Percentiles rank a stretch among this genome's conserved stretches.
phyloP scores from a whole-genome alignment of 2,797 vertebrate species.

The Lepilemur ruficaudatus region DNA sequence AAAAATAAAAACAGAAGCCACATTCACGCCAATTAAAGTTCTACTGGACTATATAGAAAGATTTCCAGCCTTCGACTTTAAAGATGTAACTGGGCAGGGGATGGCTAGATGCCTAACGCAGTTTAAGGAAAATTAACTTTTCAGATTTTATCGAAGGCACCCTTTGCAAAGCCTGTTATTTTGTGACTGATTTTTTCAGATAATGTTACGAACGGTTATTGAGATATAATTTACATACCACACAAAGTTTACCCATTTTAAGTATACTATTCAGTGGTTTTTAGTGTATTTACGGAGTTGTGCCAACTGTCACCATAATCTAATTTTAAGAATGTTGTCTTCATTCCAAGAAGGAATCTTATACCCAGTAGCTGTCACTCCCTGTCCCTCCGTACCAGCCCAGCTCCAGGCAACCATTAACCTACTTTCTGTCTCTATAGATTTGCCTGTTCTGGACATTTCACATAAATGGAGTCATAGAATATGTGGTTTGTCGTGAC shows the following conservation, averaged over 20 bases:
- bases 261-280: not conserved
- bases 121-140: not conserved
- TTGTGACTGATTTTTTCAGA: slow-evolving; percentile 12
- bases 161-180: not conserved
- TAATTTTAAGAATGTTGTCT: slow-evolving; percentile 2
- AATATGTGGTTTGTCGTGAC: not conserved
- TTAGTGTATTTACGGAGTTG: not conserved
- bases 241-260: not conserved
- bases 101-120: not conserved
- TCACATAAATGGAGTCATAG: not conserved
- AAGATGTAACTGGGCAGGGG: not conserved
- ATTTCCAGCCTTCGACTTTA: not conserved
- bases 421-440: not conserved
- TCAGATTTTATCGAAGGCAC: not conserved
- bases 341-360: not conserved
- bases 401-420: not conserved
- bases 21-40: not conserved
- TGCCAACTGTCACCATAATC: not conserved
- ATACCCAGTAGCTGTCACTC: not conserved
- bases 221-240: not conserved
- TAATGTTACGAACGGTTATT: not conserved
- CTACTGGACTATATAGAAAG: not conserved
- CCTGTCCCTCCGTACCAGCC: not conserved
- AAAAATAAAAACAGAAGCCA: not conserved
- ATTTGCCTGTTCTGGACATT: not conserved